A percentile compares a stretch with the other conserved stretches of the same genome.
These are phyloP conservation scores for Lysiphlebus fabarum DNA, from an alignment of 1,140 invertebrate species.

Conservation along the genomic window DNA sequence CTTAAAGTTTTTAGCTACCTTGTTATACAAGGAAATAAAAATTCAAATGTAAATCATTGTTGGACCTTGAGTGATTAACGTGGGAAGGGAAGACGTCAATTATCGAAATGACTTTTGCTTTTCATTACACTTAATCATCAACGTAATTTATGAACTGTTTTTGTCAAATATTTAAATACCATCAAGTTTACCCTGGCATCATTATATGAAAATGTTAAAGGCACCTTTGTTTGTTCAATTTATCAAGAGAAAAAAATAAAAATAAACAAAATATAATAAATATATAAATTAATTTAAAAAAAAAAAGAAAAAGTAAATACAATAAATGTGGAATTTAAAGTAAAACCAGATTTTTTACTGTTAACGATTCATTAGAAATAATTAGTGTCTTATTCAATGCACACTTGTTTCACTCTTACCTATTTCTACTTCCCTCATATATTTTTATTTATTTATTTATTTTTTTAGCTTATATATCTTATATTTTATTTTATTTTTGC, in stretches of 20 bases:
- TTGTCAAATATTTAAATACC: too few relatives aligned
- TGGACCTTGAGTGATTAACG: conserved; percentile 18
- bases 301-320: too few relatives aligned
- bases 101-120: conserved; percentile 6
- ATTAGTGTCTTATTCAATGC: conserved; percentile 34
- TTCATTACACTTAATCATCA: background rate
- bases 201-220: too few relatives aligned
- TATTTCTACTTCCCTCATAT: conserved; percentile 15
- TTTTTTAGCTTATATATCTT: conserved; percentile 5
- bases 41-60: conserved; percentile 23
- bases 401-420: too few relatives aligned
- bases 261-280: too few relatives aligned
- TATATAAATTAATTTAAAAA: too few relatives aligned
- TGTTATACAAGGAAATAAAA: conserved; percentile 13
- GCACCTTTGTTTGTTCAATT: too few relatives aligned
- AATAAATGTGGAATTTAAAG: too few relatives aligned
- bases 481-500: background rate
- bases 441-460: background rate
- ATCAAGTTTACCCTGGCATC: too few relatives aligned
- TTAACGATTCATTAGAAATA: conserved; percentile 48
- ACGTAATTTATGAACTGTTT: too few relatives aligned
- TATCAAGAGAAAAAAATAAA: too few relatives aligned
- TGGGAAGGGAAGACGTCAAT: conserved; percentile 27
- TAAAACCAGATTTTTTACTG: conserved; percentile 11
- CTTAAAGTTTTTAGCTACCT: background rate